Evolutionary conservation across 2,888 invertebrate species (phyloP).

Genomic region (Hydropsyche betteni): DNA sequence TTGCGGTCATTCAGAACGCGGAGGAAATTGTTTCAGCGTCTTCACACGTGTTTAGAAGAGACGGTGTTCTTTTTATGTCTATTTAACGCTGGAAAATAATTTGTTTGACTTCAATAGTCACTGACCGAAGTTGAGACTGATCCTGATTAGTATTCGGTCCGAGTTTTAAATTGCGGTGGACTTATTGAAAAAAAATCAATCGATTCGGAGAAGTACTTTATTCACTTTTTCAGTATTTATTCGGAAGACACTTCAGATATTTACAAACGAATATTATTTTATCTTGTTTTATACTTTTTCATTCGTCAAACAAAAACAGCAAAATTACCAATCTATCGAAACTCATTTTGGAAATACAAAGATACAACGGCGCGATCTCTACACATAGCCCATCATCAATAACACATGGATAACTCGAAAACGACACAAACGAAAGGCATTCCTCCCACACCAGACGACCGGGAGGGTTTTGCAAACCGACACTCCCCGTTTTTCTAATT

Average conservation of each 20-base stretch:
- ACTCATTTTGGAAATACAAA: too few species aligned
- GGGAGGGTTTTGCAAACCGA: neutral
- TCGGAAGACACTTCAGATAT: too few species aligned
- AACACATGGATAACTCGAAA: neutral
- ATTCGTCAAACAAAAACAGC: too few species aligned
- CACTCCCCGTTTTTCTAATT: slow-evolving; percentile 8
- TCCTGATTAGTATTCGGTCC: neutral
- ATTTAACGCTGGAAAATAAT: slow-evolving; percentile 22
- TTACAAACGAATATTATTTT: too few species aligned
- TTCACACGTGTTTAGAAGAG: slow-evolving; percentile 35
- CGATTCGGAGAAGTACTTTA: too few species aligned
- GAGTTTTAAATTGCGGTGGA: too few species aligned
- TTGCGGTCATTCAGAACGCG: slow-evolving; percentile 45
- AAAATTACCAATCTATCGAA: too few species aligned
- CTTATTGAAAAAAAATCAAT: too few species aligned
- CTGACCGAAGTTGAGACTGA: neutral
- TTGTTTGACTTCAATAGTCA: slow-evolving; percentile 1
- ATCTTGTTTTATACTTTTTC: too few species aligned
- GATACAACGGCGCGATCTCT: too few species aligned
- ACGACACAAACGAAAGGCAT: neutral
- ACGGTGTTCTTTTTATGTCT: slow-evolving; percentile 11
- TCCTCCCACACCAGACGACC: neutral
- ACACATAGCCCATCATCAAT: too few species aligned
- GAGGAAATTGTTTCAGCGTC: slow-evolving; percentile 44
- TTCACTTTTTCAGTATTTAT: too few species aligned